Base-by-base conservation (phyloP, 2,888 invertebrate genomes). In the Pecten maximus region DNA sequence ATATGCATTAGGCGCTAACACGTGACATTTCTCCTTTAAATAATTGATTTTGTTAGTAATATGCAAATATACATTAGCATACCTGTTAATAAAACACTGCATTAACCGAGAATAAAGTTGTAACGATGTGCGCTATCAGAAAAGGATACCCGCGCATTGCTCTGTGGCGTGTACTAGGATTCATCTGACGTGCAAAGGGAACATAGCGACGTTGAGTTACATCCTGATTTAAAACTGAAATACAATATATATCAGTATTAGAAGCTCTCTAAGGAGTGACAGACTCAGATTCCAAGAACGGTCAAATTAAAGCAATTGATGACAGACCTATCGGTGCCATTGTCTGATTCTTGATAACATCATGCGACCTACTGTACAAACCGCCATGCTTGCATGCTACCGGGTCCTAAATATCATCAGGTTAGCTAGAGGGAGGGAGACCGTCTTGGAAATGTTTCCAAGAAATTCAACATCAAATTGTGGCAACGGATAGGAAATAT, bases 251-350 rank as follows among this genome's bases (percentile, higher is more conserved):
- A 74, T 74, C 74, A 28, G 74, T 35, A 74, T 10, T 15, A 35
- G 35, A 74, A 35, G 28, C 74, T 74, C 74, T 74, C 74, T 35
- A 74, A 74, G 74, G 74, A 74, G 12, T 74, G 74, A 74, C 74
- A 74, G 19, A 28, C 35, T 74, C 35, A 8, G 74, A 74, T 74
- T 74, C 28, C 35, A 3, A 74, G 74, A 74, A 74, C 74, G 74
- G 74, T 28, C 28, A 74, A 28, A 74, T 74, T 74, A 35, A 74
- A 74, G 74, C 28, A 28, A 74, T 74, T 74, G 74, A 74, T 74
- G 74, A 74, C 74, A 74, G 74, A 74, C 28, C 74, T 16, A 74
- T 74, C 74, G 35, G 74, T 74, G 28, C 74, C 35, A 35, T 74
- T 74, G 74, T 74, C 74, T 74, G 74, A 28, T 35, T 74, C 74